Base-by-base conservation (phyloP, 2,888 invertebrate species). In the Perithous albicinctus region DNA sequence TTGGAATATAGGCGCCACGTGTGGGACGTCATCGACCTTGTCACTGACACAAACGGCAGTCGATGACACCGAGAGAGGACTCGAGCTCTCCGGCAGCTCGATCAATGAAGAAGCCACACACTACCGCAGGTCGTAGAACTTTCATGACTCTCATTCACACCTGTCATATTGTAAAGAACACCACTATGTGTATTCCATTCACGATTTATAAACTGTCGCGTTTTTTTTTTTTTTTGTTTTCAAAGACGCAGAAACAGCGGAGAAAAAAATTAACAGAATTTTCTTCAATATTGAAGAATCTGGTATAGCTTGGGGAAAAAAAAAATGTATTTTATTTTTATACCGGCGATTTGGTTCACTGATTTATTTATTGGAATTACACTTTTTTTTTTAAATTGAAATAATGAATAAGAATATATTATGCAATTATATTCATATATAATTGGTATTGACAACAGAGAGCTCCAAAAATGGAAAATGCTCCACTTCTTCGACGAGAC, bases 11-110 rank as follows among this genome's bases (percentile, higher is more conserved):
- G 10, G 41, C 63, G 41, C 63, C 63, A 67, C 48, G 59, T 51
- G 67, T 51, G 67, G 69, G 69, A 69, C 61, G 69, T 63, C 61
- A 77, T 77, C 67, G 61, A 77, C 69, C 76, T 61, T 63, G 35
- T 48, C 10, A 67, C 54, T 67, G 76, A 67, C 63, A 63, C 41
- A 38, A 76, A 46, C 67, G 35, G 43, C 59, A 76, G 67, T 76
- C 76, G 67, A 64, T 76, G 76, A 76, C 76, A 61, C 26, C 48
- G 67, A 76, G 20, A 59, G 59, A 12, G 32, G n/a, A n/a, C n/a
- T 61, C 38, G 38, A 61, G 20, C 35, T 41, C 23, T 7, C n/a
- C 43, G 18, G n/a, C n/a, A n/a, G n/a, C 51, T 51, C 51, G 59
- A 77, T 77, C 69, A 77, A 77, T 77, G 63, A 41, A 70, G 8